Evolutionary conservation across 2,797 vertebrate genomes (phyloP).

Genomic region (Clarias platycephalus): DNA sequence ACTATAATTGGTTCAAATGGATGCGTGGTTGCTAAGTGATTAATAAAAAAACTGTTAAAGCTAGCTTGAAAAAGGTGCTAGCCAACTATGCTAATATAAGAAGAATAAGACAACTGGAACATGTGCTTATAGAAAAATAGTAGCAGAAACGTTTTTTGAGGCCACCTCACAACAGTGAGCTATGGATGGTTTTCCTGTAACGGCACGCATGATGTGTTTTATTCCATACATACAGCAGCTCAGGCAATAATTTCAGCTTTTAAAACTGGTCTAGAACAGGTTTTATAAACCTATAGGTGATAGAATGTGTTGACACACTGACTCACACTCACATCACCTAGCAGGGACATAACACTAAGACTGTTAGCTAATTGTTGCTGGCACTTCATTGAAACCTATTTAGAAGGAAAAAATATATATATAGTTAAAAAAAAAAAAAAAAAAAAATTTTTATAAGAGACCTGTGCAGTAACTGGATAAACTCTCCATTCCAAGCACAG

Average conservation of each 20-base stretch:
- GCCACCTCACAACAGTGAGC: not conserved
- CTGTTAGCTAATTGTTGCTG: not conserved
- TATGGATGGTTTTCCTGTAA: not conserved
- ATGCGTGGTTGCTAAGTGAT: not conserved
- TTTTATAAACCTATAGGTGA: not conserved
- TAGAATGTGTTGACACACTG: not conserved
- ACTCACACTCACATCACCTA: not conserved
- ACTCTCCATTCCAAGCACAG: not conserved
- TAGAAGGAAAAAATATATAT: no score
- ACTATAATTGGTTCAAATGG: not conserved
- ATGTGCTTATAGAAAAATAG: not conserved
- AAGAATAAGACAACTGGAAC: not conserved
- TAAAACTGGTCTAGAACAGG: no score
- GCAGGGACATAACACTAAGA: no score
- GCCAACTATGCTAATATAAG: not conserved
- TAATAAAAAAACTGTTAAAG: no score
- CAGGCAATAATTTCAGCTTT: not conserved
- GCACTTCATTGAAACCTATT: not conserved
- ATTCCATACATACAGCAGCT: not conserved
- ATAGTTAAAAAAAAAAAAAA: not conserved
- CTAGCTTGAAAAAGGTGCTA: no score
- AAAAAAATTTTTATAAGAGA: not conserved
- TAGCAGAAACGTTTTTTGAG: no score
- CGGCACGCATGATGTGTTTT: not conserved
- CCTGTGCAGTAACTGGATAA: not conserved